phyloP scores from a whole-genome alignment of 2,113 vertebrate genomes.

The Pontoporia blainvillei region DNA sequence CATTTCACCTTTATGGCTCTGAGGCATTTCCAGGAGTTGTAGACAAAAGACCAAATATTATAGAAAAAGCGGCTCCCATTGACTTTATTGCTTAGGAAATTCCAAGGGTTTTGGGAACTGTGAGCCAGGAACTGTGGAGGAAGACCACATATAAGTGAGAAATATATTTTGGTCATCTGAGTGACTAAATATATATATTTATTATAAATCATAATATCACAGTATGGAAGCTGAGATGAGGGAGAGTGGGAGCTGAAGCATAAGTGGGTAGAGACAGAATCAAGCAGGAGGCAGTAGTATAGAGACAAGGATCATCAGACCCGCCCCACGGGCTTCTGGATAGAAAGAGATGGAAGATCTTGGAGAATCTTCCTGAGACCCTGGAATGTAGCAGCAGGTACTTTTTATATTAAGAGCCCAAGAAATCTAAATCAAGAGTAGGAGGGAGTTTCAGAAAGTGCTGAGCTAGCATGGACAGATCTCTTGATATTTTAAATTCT shows the following conservation, averaged over 20 bases:
- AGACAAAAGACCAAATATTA: neutral
- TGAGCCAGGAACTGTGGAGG: neutral
- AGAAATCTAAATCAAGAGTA: neutral
- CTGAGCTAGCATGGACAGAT: neutral
- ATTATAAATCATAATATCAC: neutral
- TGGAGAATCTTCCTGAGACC: neutral
- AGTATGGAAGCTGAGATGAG: neutral
- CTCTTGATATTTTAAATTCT: neutral
- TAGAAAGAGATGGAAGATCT: neutral
- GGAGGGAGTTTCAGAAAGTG: neutral
- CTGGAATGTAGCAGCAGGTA: neutral
- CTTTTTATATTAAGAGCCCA: neutral
- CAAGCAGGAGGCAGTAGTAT: neutral
- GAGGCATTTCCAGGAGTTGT: neutral
- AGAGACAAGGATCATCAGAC: neutral
- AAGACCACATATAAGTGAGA: neutral
- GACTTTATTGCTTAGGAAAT: neutral
- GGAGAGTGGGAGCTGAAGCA: neutral
- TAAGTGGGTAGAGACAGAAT: neutral
- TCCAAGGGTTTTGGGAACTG: neutral
- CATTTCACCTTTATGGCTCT: neutral
- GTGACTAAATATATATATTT: neutral
- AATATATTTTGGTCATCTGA: neutral
- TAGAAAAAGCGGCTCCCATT: neutral
- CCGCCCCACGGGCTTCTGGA: neutral